Conservation (phyloP, 1,140 invertebrate genomes). For the Euborellia annulipes region DNA sequence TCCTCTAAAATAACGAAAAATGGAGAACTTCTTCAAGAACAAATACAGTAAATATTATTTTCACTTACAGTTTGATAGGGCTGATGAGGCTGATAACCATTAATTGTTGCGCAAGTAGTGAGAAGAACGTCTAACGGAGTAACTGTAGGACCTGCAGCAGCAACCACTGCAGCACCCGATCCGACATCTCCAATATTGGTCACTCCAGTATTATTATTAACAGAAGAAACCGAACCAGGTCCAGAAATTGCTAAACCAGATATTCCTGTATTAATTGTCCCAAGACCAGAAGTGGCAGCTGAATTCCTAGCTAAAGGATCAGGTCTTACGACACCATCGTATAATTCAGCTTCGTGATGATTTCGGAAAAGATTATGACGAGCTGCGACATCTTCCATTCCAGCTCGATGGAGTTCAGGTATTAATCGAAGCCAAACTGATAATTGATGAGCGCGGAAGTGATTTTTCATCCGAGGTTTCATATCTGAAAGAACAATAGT, state of each 20-base stretch:
- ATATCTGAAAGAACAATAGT: conserved; percentile 43
- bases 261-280: conserved; percentile 32
- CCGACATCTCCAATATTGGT: neutral
- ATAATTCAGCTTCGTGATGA: conserved; percentile 62
- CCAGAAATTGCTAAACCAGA: conserved; percentile 31
- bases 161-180: neutral
- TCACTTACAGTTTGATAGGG: no score
- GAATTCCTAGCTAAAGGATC: conserved; percentile 47
- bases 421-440: conserved; percentile 88
- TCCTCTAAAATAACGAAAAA: no score
- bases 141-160: no score
- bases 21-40: no score
- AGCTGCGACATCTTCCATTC: conserved; percentile 71
- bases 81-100: no score
- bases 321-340: conserved; percentile 63
- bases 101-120: no score
- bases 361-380: conserved; percentile 69
- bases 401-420: conserved; percentile 77
- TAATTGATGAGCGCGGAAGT: conserved; percentile 82
- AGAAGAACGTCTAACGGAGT: no score
- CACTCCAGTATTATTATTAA: neutral
- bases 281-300: conserved; percentile 16
- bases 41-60: no score
- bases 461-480: conserved; percentile 81
- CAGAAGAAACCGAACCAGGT: conserved; percentile 18